Evolutionary conservation across 2,113 vertebrate species (phyloP), one percentile per base, ranked within the genome.

Genomic region (Pteruthius melanotis): DNA sequence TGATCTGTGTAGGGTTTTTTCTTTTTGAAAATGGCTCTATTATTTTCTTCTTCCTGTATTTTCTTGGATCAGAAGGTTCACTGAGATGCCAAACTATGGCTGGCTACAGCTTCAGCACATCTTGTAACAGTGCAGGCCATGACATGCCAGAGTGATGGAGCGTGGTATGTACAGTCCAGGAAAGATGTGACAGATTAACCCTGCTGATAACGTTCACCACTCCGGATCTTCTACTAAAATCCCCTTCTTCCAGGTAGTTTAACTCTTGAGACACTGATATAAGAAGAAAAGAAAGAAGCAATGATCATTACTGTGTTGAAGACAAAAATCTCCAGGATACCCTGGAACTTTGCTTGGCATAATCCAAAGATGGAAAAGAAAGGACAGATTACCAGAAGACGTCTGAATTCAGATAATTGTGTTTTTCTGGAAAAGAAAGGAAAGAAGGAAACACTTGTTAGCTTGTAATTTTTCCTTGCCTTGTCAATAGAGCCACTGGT

Each of bases 61-160:
- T 90, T 89, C 87, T 94, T 97, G 96, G 96, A 95, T 95, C 77
- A 57, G 70, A 77, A 80, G 71, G 88, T 92, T 96, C 92, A 94
- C 35, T 61, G 92, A 77, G 80, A 61, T 95, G 94, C 96, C 97
- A 97, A 90, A 83, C 64, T 61, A 9, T 83, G 91, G 66, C 90
- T 96, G 95, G 91, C 89, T 94, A 57, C 90, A 83, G n/a, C 70
- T 94, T 71, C 71, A 31, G 95, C 72, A 96, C 93, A 89, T 91
- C 92, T 95, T 88, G 93, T 96, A 95, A 94, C 94, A 85, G 61
- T 64, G 68, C 96, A 97, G 89, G 96, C 93, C 66, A 23, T 49
- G 75, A 93, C 97, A 97, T 82, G 97, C 92, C 92, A 81, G 74
- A 66, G 88, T 87, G 86, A 94, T 90, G 93, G 92, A 96, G 90